Conservation (phyloP, 2,797 vertebrate species). For the Manis pentadactyla region DNA sequence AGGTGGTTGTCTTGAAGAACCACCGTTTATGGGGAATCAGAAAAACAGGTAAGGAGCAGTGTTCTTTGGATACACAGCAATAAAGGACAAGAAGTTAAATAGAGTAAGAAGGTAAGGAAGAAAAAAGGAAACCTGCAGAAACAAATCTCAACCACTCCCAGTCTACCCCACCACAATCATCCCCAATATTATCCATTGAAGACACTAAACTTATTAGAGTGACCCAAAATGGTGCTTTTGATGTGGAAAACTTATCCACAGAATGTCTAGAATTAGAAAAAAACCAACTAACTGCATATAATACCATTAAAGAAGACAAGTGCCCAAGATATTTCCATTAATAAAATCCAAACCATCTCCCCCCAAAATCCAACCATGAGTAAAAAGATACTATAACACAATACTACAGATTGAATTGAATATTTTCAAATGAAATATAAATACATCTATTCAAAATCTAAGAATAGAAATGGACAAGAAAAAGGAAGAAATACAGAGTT, state of each 20-base stretch:
- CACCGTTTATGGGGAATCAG: not conserved
- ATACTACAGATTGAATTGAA: not conserved
- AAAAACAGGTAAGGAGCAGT: not conserved
- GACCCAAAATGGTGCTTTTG: not conserved
- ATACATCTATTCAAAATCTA: not conserved
- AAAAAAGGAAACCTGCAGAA: not conserved
- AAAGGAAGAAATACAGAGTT: not conserved
- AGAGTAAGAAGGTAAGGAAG: not conserved
- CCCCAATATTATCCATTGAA: not conserved
- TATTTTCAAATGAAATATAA: slow-evolving; percentile 3
- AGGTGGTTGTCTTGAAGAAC: not conserved
- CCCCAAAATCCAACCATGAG: not conserved
- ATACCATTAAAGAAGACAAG: not conserved
- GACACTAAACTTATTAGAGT: not conserved
- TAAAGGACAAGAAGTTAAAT: not conserved
- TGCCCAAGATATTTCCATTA: not conserved
- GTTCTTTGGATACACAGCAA: not conserved
- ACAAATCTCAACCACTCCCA: not conserved
- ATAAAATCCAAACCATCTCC: not conserved
- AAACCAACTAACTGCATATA: not conserved
- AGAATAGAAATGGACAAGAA: not conserved
- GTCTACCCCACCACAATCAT: not conserved
- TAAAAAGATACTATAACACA: not conserved
- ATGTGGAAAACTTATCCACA: not conserved
- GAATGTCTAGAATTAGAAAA: not conserved